Evolutionary conservation across 2,797 vertebrate species (phyloP).

Genomic region (Xerus rutilus): DNA sequence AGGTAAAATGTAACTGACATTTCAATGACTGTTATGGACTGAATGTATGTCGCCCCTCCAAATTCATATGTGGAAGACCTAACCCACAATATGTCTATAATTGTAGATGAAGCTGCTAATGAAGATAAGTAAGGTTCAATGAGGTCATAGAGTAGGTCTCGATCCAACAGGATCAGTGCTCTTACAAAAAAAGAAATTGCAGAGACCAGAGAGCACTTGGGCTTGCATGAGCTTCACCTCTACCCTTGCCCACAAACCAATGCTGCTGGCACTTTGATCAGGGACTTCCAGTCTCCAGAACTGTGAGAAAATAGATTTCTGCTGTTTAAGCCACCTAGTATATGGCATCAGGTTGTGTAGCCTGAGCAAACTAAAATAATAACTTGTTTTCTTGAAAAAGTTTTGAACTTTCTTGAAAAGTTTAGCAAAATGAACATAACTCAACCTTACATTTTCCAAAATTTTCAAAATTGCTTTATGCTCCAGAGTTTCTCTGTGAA

Average conservation of each 20-base stretch:
- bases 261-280: neutral
- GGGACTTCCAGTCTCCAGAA: neutral
- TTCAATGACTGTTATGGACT: neutral
- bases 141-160: neutral
- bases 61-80: neutral
- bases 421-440: neutral
- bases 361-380: neutral
- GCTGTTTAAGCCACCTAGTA: neutral
- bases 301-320: neutral
- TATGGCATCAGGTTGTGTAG: neutral
- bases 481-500: neutral
- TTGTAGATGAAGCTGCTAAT: neutral
- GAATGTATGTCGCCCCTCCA: neutral
- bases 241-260: neutral
- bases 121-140: neutral
- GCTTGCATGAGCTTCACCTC: neutral
- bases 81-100: neutral
- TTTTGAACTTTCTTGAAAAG: neutral
- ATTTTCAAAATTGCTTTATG: neutral
- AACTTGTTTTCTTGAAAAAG: neutral
- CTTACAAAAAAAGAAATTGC: neutral
- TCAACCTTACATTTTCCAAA: conserved; percentile 12
- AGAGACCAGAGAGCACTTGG: neutral
- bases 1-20: neutral
- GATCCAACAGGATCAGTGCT: neutral